phyloP scores from a whole-genome alignment of 1,140 invertebrate species.

The Dysdera silvatica region DNA sequence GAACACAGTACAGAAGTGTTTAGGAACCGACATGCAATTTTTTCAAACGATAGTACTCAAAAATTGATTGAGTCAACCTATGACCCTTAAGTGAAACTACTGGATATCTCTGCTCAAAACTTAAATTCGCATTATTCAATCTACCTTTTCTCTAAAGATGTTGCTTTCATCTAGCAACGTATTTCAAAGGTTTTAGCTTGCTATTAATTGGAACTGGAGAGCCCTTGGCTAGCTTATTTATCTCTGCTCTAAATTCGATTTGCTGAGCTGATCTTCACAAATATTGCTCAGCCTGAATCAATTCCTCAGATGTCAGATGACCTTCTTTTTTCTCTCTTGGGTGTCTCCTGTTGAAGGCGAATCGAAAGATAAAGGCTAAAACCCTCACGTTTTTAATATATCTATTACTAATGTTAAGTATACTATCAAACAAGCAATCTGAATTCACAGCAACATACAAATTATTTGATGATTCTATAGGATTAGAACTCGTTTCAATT shows the following conservation, averaged over 20 bases:
- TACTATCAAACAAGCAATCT: background rate
- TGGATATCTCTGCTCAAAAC: no score
- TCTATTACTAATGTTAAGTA: background rate
- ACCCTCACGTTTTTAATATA: background rate
- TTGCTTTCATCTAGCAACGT: no score
- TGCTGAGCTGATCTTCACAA: background rate
- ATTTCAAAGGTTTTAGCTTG: constrained; percentile 27
- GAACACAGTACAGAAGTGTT: no score
- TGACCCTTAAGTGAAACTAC: no score
- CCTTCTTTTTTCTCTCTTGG: background rate
- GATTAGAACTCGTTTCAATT: background rate
- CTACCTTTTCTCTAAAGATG: no score
- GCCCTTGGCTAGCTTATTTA: background rate
- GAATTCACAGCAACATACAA: no score
- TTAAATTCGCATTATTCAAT: no score
- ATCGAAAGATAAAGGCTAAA: constrained; percentile 3
- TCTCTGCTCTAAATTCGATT: background rate
- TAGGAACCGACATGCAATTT: no score
- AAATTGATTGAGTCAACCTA: no score
- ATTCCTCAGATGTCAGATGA: background rate
- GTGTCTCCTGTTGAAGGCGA: background rate
- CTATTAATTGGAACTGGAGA: background rate
- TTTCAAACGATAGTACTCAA: no score
- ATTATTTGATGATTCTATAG: background rate
- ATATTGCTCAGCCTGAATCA: background rate